Evolutionary conservation across 1,140 invertebrate species (phyloP), one percentile per base, ranked within the genome.

Genomic region (Stegodyphus dumicola): DNA sequence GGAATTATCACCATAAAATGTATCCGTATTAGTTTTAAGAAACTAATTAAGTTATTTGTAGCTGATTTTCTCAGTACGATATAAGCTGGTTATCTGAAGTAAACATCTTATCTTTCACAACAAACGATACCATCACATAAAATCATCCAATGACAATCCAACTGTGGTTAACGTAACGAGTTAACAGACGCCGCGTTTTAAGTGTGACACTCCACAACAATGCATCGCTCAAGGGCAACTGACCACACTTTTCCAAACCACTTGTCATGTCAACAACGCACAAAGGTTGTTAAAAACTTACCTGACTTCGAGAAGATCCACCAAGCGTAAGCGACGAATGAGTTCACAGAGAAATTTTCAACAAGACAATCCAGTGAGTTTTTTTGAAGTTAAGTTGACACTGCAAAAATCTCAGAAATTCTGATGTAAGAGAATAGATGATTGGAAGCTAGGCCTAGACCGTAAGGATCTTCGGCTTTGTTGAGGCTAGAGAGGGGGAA

Each of bases 211-310:
- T 73, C 69, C 53, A 81, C 78, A 81, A 81, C 78, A 81, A 81
- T 73, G 56, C 69, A 81, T 65, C 54, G 69, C 69, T 81, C 78
- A 81, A 81, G 78, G 78, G 78, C 78, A 81, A 75, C 15, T 7
- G 33, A 71, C 33, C 67, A 69, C 33, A 80, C 52, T 53, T 15
- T 60, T 60, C 56, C 56, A 51, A 48, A 7, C 56, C 78, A 60
- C 33, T 60, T 75, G 7, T 18, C 71, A 83, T 75, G 80, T 75
- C 80, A 83, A 83, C 80, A 83, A 67, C 52, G 18, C 13, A 33
- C 53, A n/a, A 7, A 33, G 33, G 33, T 33, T 33, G 33, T 49
- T 56, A 70, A 77, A 77, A 71, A 73, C 78, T 81, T 64, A 81
- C 69, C 78, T 81, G 33, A 71, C 33, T 18, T 17, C 33, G 10